Evolutionary conservation across 2,113 vertebrate genomes (phyloP).

Genomic region (Phoenicopterus ruber): DNA sequence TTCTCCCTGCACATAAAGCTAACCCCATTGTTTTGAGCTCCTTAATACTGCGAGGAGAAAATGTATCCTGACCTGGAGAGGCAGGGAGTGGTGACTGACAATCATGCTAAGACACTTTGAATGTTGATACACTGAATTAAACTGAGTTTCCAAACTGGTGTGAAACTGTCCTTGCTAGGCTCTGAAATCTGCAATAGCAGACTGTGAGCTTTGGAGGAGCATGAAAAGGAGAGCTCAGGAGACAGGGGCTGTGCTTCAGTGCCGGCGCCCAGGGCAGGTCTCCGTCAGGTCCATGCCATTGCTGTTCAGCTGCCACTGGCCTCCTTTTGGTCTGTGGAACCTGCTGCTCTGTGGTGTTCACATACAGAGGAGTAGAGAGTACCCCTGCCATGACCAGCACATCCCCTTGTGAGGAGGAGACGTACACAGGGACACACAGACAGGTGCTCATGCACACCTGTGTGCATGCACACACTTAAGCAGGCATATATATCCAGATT

Average conservation of each 20-base stretch:
- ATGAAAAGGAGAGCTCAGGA: not conserved
- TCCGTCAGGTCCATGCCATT: not conserved
- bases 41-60: not conserved
- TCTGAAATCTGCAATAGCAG: not conserved
- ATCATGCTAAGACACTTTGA: not conserved
- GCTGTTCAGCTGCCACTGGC: not conserved
- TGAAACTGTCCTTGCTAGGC: not conserved
- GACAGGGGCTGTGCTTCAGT: not conserved
- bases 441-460: no score
- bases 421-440: not conserved
- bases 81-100: not conserved
- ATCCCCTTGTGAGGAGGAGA: not conserved
- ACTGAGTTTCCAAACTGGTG: not conserved
- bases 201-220: not conserved
- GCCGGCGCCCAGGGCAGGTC: not conserved
- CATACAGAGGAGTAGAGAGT: not conserved
- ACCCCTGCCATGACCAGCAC: not conserved
- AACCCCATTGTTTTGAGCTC: not conserved
- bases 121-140: not conserved
- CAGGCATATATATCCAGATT: not conserved
- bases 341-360: not conserved
- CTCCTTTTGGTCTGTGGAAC: not conserved
- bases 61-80: not conserved
- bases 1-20: no score
- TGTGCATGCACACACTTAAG: not conserved